Evolutionary conservation across 2,888 invertebrate species (phyloP).

Genomic region (Sesia apiformis): DNA sequence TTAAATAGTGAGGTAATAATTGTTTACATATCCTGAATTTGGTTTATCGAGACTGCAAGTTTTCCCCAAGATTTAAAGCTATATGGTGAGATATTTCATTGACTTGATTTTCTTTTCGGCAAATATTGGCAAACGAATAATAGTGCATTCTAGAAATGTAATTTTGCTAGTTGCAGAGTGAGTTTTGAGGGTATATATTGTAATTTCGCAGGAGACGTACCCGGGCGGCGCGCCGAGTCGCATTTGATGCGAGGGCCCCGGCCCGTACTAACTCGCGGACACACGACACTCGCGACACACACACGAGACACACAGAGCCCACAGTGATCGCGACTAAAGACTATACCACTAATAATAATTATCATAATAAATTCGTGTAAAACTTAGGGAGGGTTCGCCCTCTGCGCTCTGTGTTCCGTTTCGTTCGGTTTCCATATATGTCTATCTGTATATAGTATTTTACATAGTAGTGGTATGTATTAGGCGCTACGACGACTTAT

Average conservation of each 20-base stretch:
- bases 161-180: too few species aligned
- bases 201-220: conserved; percentile 48
- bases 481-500: conserved; percentile 10
- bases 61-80: too few species aligned
- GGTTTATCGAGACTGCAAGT: too few species aligned
- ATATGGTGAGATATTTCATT: too few species aligned
- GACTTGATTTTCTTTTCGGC: too few species aligned
- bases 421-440: conserved; percentile 1
- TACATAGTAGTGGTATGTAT: conserved; percentile 27
- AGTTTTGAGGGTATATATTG: too few species aligned
- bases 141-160: too few species aligned
- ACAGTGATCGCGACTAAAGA: background rate
- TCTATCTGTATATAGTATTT: conserved; percentile 50
- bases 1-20: too few species aligned
- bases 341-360: too few species aligned
- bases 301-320: conserved; percentile 3
- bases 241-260: conserved; percentile 53
- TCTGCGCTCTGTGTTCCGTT: background rate
- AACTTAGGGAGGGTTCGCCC: background rate
- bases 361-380: too few species aligned
- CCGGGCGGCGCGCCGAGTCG: conserved; percentile 48
- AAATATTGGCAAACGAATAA: too few species aligned
- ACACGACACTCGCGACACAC: conserved; percentile 1
- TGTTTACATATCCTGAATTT: too few species aligned
- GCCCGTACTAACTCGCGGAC: conserved; percentile 7